Conservation (phyloP, 2,888 invertebrate genomes). For the Thecophora atra region DNA sequence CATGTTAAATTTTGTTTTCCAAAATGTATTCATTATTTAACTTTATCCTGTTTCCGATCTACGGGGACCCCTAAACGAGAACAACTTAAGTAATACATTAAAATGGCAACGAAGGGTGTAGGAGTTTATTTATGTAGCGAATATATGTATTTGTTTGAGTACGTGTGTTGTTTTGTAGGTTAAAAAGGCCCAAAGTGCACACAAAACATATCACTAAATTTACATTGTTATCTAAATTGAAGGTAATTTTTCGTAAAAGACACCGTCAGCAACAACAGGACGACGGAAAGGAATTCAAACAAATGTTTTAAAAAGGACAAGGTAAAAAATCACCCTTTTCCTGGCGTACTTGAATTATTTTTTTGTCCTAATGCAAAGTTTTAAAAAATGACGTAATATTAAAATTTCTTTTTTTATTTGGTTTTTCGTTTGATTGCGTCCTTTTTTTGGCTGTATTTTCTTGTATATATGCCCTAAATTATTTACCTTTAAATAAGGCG, state of each 20-base stretch:
- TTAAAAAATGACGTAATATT: slow-evolving; percentile 38
- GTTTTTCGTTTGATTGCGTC: not conserved
- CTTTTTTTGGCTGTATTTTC: not conserved
- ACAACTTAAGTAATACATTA: slow-evolving; percentile 36
- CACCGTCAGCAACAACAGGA: slow-evolving; percentile 2
- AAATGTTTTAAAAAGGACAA: slow-evolving; percentile 2
- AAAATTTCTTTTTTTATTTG: slow-evolving; percentile 26
- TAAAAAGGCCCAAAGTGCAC: not conserved
- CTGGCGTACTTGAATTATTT: not conserved
- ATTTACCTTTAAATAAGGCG: not conserved
- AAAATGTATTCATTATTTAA: slow-evolving; percentile 9
- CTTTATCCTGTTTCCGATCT: slow-evolving; percentile 4
- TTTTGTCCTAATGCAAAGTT: not conserved
- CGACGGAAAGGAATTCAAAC: slow-evolving; percentile 1
- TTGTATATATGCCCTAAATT: not conserved
- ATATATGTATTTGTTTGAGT: not conserved
- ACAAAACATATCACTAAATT: slow-evolving; percentile 36
- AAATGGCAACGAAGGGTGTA: slow-evolving; percentile 17
- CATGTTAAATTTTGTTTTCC: not conserved
- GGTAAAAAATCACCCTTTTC: not conserved
- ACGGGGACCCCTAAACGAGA: slow-evolving; percentile 37
- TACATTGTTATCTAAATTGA: slow-evolving; percentile 41
- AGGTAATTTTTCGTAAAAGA: slow-evolving; percentile 39
- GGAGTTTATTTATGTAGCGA: not conserved
- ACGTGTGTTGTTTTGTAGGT: not conserved